These are phyloP conservation scores for Gobio gobio DNA, from an alignment of 2,113 vertebrate species.

Conservation along the genomic window DNA sequence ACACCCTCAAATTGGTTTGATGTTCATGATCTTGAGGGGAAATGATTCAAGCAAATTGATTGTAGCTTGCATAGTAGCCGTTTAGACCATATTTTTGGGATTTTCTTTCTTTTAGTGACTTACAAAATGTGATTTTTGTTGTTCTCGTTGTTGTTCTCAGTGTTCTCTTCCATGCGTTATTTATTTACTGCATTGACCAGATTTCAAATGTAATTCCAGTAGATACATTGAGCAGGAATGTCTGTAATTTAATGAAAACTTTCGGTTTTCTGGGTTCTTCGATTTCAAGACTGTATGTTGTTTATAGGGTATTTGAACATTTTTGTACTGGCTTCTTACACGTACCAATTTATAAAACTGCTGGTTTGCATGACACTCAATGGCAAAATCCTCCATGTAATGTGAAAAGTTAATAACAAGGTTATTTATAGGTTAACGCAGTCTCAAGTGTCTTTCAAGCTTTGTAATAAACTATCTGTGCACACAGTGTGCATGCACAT, in stretches of 20 bases:
- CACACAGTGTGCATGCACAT: not conserved
- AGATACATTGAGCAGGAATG: not conserved
- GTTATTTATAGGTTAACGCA: not conserved
- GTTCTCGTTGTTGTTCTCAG: not conserved
- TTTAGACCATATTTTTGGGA: not conserved
- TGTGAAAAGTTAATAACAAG: not conserved
- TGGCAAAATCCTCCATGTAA: not conserved
- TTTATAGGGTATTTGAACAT: not conserved
- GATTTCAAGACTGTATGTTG: not conserved
- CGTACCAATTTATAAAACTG: not conserved
- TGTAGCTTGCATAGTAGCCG: not conserved
- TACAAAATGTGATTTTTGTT: slow-evolving; percentile 3
- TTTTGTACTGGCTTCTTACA: slow-evolving; percentile 15
- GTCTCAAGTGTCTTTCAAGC: not conserved
- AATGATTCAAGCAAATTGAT: not conserved
- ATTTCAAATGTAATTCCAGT: not conserved
- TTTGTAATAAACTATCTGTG: not conserved
- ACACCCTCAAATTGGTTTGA: not conserved
- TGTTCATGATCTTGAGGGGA: slow-evolving; percentile 1
- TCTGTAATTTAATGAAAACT: not conserved
- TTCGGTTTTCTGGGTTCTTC: slow-evolving; percentile 14
- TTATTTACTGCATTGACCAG: slow-evolving; percentile 1
- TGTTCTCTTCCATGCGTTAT: not conserved
- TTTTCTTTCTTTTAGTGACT: not conserved
- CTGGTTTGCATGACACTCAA: slow-evolving; percentile 3